Evolutionary conservation across 2,888 invertebrate genomes (phyloP).

Genomic region (Euzetes globulus): DNA sequence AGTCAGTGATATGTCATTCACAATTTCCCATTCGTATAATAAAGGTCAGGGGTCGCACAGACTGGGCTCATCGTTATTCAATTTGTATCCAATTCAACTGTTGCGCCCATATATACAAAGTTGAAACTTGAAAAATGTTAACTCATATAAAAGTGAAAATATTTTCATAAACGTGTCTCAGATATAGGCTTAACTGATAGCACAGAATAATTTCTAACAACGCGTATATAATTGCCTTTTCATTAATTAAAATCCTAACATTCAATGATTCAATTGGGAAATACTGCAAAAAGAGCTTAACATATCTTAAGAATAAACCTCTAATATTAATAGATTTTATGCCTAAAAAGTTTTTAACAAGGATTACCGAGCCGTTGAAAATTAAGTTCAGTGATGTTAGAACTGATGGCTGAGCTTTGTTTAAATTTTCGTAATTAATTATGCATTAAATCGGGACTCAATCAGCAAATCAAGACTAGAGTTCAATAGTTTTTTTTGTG

Average conservation of each 20-base stretch:
- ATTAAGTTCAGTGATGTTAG: too few relatives aligned
- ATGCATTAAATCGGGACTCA: too few relatives aligned
- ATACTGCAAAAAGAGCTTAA: not conserved
- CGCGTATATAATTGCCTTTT: not conserved
- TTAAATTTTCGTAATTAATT: too few relatives aligned
- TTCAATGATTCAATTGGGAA: not conserved
- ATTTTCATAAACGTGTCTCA: not conserved
- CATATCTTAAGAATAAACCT: not conserved
- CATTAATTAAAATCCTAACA: not conserved
- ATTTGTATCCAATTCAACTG: not conserved
- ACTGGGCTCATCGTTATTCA: not conserved
- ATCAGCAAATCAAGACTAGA: too few relatives aligned
- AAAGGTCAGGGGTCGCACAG: not conserved
- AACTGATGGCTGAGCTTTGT: too few relatives aligned
- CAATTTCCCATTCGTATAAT: not conserved
- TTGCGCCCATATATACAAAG: not conserved
- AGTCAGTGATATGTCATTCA: constrained; percentile 29
- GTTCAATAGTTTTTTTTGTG: too few relatives aligned
- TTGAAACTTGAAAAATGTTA: too few relatives aligned
- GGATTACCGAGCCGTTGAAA: too few relatives aligned
- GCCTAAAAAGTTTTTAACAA: too few relatives aligned
- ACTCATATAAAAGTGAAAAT: too few relatives aligned
- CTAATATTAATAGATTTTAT: not conserved
- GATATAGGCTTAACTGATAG: not conserved
- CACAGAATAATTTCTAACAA: not conserved